Evolutionary conservation across 2,797 vertebrate species (phyloP).

Genomic region (Sphaeramia orbicularis): DNA sequence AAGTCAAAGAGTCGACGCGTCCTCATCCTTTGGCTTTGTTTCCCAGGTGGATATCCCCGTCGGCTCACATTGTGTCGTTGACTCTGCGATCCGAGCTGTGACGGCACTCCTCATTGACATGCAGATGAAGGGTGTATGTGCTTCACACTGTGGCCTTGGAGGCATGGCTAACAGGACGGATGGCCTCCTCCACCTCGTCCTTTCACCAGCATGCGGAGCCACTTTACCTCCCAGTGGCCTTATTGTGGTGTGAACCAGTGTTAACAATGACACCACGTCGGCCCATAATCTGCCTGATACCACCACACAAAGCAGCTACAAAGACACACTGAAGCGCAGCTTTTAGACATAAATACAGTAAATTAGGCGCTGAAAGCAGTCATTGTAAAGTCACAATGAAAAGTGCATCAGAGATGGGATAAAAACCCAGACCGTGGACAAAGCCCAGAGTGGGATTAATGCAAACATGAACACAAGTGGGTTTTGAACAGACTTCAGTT

Average conservation of each 20-base stretch:
- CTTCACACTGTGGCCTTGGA: conserved; percentile 47
- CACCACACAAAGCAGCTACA: background rate
- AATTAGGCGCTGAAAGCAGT: too few species aligned
- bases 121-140: conserved; percentile 59
- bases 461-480: too few species aligned
- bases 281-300: conserved; percentile 5
- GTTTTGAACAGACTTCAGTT: too few species aligned
- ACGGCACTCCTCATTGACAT: conserved; percentile 68
- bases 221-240: conserved; percentile 36
- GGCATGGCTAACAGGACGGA: conserved; percentile 39
- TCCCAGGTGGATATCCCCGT: conserved; percentile 24
- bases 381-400: too few species aligned
- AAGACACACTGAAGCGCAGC: background rate
- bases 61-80: conserved; percentile 12
- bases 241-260: conserved; percentile 31
- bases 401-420: too few species aligned
- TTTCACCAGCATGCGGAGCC: conserved; percentile 35
- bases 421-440: too few species aligned
- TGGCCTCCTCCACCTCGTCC: conserved; percentile 38
- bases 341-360: background rate
- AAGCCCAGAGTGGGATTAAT: too few species aligned
- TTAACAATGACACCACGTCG: conserved; percentile 10
- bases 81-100: conserved; percentile 54
- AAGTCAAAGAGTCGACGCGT: too few species aligned
- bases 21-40: conserved; percentile 27